Conservation (phyloP, 2,888 invertebrate species). For the Kryphioiulus occultus region DNA sequence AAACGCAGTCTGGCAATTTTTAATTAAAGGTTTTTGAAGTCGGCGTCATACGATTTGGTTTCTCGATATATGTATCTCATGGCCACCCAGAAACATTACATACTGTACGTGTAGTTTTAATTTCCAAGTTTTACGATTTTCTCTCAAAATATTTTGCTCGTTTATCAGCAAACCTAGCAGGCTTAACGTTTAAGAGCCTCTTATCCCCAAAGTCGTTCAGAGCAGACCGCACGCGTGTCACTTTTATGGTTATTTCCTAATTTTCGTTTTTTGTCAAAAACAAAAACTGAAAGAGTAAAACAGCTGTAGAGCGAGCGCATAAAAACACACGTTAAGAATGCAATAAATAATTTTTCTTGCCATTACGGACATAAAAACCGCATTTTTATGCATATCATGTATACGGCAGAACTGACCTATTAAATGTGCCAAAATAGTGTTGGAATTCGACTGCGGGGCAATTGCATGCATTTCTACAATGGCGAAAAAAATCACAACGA, state of each 20-base stretch:
- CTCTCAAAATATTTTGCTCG: slow-evolving; percentile 8
- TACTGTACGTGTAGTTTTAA: neutral
- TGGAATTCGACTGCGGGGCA: slow-evolving; percentile 38
- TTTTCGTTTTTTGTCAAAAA: neutral
- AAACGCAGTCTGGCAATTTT: slow-evolving; percentile 32
- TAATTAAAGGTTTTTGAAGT: neutral
- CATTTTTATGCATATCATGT: slow-evolving; percentile 35
- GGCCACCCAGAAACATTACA: slow-evolving; percentile 12
- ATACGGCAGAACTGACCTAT: slow-evolving; percentile 14
- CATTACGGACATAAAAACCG: slow-evolving; percentile 9
- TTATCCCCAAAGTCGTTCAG: neutral
- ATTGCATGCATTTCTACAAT: neutral
- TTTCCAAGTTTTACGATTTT: neutral
- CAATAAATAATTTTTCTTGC: neutral
- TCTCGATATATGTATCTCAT: neutral
- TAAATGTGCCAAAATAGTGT: slow-evolving; percentile 32
- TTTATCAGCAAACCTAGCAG: neutral
- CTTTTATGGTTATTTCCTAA: slow-evolving; percentile 31
- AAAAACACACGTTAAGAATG: slow-evolving; percentile 13
- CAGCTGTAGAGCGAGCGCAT: neutral
- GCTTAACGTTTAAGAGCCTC: neutral
- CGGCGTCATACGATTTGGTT: neutral
- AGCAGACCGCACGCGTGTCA: neutral
- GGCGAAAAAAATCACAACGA: neutral
- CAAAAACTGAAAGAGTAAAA: neutral